Evolutionary conservation across 2,888 invertebrate species (phyloP), one percentile per base, ranked within the genome.

Genomic region (Lacanobia wlatinum): DNA sequence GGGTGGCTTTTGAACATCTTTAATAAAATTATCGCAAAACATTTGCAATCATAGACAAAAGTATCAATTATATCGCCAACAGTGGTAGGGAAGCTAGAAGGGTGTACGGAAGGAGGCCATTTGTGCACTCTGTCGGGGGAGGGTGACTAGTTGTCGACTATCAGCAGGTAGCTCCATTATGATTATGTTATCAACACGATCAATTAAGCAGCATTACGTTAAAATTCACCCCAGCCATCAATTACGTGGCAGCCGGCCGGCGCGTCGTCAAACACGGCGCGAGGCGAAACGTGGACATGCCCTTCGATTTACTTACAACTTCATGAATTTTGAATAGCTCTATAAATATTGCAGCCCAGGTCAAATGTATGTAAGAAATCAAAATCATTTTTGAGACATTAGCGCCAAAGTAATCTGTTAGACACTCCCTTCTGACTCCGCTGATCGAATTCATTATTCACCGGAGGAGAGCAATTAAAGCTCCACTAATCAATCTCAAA

Each of bases 401-500:
- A 90, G 89, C 89, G 89, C 90, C 88, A 88, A 90, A 58, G 60
- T 92, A 93, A 93, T 93, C 92, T 90, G 90, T 91, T 91, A 90
- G 90, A 90, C 90, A 90, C 90, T 92, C 91, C 73, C 73, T 72
- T 90, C 92, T 93, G 93, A 94, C 92, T 92, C 88, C 87, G 87
- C 93, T 95, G 94, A 96, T 95, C 94, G 95, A 94, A 94, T 95
- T 95, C 95, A 96, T 96, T 96, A 96, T 95, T 96, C 95, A 96
- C 94, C 93, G 92, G 92, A 93, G 92, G 92, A 92, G 94, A 95
- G 94, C 95, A 95, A 96, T 95, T 96, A 96, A 96, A 95, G 92
- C 95, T 93, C 94, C 93, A 96, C 96, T 96, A 96, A 96, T 96
- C 96, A 96, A 96, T 96, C 96, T 95, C 93, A 95, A 96, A 96